Evolutionary conservation across 2,797 vertebrate genomes (phyloP).

Genomic region (Pachyuromys duprasi): DNA sequence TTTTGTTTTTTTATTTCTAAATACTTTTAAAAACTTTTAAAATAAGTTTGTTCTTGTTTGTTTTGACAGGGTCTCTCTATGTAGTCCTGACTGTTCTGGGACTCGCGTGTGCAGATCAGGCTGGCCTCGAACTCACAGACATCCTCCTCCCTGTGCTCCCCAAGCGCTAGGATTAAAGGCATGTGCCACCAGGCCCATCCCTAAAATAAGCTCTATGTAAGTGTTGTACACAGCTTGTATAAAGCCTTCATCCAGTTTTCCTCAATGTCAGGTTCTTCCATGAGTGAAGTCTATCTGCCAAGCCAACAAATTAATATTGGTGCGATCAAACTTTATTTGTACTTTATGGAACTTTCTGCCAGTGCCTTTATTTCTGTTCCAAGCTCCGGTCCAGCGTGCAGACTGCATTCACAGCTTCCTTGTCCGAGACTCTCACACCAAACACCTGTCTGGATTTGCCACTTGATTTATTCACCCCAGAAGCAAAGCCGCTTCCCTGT

Average conservation of each 20-base stretch:
- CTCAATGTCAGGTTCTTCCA: background rate
- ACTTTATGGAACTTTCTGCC: background rate
- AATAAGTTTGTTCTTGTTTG: background rate
- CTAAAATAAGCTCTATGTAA: background rate
- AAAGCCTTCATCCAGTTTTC: background rate
- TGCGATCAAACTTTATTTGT: background rate
- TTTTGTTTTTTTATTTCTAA: background rate
- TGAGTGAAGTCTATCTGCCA: background rate
- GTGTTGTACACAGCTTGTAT: background rate
- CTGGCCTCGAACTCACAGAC: background rate
- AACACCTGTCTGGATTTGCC: background rate
- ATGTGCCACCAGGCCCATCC: background rate
- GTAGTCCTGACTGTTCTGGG: background rate
- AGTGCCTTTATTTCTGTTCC: conserved; percentile 2
- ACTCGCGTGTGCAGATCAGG: background rate
- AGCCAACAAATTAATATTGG: background rate
- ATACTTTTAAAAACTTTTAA: background rate
- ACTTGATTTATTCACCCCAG: background rate
- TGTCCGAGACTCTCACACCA: conserved; percentile 28
- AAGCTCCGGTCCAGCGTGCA: background rate
- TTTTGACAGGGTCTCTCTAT: background rate
- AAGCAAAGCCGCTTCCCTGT: background rate
- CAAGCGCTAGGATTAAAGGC: background rate
- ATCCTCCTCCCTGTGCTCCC: background rate
- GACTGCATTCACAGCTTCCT: background rate